phyloP scores from a whole-genome alignment of 2,113 vertebrate genomes.

The Corythaixoides concolor region DNA sequence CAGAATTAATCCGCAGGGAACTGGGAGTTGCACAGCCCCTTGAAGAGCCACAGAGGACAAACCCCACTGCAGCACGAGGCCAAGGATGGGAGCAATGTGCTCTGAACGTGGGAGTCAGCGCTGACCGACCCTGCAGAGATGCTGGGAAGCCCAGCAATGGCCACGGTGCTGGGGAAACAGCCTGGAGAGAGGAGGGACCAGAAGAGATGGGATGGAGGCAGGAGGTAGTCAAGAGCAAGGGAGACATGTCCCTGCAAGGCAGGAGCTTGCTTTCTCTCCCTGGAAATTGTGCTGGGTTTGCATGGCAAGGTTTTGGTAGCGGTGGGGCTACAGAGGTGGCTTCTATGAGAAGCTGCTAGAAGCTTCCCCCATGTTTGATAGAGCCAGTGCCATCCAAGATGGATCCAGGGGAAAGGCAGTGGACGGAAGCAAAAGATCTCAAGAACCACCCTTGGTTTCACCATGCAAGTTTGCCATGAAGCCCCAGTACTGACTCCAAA shows the following conservation, averaged over 20 bases:
- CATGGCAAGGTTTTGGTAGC: not conserved
- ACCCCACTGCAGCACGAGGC: not conserved
- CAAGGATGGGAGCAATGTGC: not conserved
- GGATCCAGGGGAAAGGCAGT: not conserved
- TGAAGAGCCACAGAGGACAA: not conserved
- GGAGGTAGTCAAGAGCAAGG: not conserved
- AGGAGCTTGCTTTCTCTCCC: not conserved
- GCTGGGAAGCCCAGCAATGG: not conserved
- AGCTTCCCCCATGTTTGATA: too few species aligned
- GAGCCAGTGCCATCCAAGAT: too few species aligned
- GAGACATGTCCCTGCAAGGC: not conserved
- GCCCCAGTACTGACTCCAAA: not conserved
- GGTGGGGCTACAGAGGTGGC: too few species aligned
- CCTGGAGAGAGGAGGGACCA: not conserved
- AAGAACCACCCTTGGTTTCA: not conserved
- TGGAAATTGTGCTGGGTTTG: not conserved
- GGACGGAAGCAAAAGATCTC: not conserved
- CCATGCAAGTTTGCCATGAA: not conserved
- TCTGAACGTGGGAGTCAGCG: not conserved
- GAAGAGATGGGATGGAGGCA: not conserved
- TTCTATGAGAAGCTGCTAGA: too few species aligned
- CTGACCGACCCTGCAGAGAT: not conserved
- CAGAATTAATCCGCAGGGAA: not conserved
- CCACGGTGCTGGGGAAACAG: too few species aligned
- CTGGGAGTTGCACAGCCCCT: accelerated